These are phyloP conservation scores for Eristalis intricaria DNA, from an alignment of 2,888 invertebrate species.

Conservation along the genomic window DNA sequence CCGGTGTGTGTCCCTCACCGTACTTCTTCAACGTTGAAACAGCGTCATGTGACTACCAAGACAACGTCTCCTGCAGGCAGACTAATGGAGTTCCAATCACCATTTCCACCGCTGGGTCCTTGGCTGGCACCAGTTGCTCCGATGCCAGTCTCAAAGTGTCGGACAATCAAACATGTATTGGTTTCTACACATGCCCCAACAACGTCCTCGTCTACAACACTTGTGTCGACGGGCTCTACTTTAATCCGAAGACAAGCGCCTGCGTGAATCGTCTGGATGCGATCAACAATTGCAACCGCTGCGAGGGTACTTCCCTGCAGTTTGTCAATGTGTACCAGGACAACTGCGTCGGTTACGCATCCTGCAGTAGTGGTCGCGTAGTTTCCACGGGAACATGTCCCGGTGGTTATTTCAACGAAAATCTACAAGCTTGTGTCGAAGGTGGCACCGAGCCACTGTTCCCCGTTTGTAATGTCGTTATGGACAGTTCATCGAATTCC, in stretches of 20 bases:
- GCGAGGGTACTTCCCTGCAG: constrained; percentile 63
- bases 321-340: constrained; percentile 74
- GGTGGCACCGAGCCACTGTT: constrained; percentile 67
- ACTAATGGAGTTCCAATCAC: constrained; percentile 35
- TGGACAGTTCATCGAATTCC: neutral
- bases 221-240: constrained; percentile 70
- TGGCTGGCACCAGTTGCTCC: constrained; percentile 47
- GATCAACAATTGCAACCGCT: constrained; percentile 75
- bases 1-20: constrained; percentile 61
- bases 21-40: constrained; percentile 70
- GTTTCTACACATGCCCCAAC: constrained; percentile 73
- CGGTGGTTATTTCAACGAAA: constrained; percentile 73
- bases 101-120: constrained; percentile 67
- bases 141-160: constrained; percentile 15
- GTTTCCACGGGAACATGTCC: constrained; percentile 67
- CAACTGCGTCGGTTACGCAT: constrained; percentile 73
- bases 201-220: constrained; percentile 50
- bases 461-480: constrained; percentile 68
- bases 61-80: constrained; percentile 73
- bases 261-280: constrained; percentile 74
- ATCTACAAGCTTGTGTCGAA: constrained; percentile 60
- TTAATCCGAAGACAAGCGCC: constrained; percentile 64
- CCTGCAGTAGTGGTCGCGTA: constrained; percentile 73
- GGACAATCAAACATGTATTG: constrained; percentile 69
- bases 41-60: constrained; percentile 72